Percentiles rank a stretch among this genome's conserved stretches.
Conservation (phyloP, 2,888 invertebrate species). For the Pedicia rivosa region DNA sequence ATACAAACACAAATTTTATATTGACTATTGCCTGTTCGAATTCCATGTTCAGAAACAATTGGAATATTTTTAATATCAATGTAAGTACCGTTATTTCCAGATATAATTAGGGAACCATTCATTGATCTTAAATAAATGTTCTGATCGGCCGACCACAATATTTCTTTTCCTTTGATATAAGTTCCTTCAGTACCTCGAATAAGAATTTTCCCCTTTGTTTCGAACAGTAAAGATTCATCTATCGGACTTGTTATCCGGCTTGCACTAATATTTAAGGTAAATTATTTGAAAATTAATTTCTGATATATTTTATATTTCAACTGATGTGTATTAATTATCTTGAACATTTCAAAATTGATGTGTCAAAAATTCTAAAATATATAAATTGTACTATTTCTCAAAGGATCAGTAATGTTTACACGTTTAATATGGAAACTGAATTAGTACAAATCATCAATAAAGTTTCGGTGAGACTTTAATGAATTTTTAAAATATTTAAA, state of each 20-base stretch:
- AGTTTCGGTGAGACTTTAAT: too few relatives aligned
- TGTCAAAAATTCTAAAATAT: too few relatives aligned
- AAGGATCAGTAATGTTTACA: too few relatives aligned
- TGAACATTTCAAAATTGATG: too few relatives aligned
- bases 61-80: constrained; percentile 58
- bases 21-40: constrained; percentile 37
- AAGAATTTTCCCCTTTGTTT: constrained; percentile 46
- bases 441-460: too few relatives aligned
- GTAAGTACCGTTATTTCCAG: constrained; percentile 51
- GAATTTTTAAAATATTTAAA: too few relatives aligned
- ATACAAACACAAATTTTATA: constrained; percentile 83
- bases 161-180: constrained; percentile 49
- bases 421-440: too few relatives aligned
- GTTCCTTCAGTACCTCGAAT: constrained; percentile 71
- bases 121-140: constrained; percentile 59
- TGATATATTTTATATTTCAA: too few relatives aligned
- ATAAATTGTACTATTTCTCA: too few relatives aligned
- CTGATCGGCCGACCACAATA: constrained; percentile 62
- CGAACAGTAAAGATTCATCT: constrained; percentile 45
- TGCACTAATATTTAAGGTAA: too few relatives aligned
- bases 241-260: constrained; percentile 60
- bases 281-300: too few relatives aligned
- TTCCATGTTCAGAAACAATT: constrained; percentile 36
- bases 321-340: too few relatives aligned
- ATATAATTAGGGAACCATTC: constrained; percentile 56